phyloP scores from a whole-genome alignment of 2,888 invertebrate genomes.

The Taenaris catops region DNA sequence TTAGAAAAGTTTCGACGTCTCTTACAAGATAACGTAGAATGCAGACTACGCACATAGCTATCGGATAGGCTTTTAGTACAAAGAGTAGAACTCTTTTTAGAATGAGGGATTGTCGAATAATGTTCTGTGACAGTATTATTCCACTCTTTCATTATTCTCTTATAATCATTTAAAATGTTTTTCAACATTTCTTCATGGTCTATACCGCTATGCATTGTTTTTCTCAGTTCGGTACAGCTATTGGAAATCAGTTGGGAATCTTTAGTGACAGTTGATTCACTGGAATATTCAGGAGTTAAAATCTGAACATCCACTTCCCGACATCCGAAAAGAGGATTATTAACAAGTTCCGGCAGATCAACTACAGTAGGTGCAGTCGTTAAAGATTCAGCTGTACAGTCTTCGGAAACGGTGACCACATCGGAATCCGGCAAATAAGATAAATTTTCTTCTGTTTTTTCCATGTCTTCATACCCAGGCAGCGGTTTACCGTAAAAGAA shows the following conservation, averaged over 20 bases:
- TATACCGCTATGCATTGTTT: constrained; percentile 50
- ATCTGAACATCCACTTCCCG: constrained; percentile 47
- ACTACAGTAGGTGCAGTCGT: constrained; percentile 55
- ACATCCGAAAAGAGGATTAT: constrained; percentile 66
- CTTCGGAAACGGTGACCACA: constrained; percentile 59
- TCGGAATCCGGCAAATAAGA: constrained; percentile 68
- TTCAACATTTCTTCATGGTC: constrained; percentile 43
- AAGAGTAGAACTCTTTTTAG: constrained; percentile 41
- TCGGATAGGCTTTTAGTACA: constrained; percentile 49
- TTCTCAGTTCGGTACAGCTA: constrained; percentile 62
- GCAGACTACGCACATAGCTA: constrained; percentile 53
- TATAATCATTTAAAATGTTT: constrained; percentile 63
- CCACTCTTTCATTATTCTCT: constrained; percentile 73
- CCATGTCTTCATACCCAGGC: constrained; percentile 54
- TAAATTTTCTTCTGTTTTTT: constrained; percentile 64
- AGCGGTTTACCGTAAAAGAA: constrained; percentile 70
- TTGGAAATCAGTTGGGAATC: constrained; percentile 62
- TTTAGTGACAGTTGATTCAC: constrained; percentile 47
- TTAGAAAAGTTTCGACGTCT: constrained; percentile 46
- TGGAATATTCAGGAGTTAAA: constrained; percentile 46
- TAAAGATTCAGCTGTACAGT: constrained; percentile 52
- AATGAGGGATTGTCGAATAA: constrained; percentile 47
- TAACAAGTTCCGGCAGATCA: constrained; percentile 58
- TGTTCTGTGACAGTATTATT: constrained; percentile 64
- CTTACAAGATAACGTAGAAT: constrained; percentile 56